Evolutionary conservation across 2,113 vertebrate species (phyloP), one percentile per base, ranked within the genome.

Genomic region (Mesembrinibis cayennensis): DNA sequence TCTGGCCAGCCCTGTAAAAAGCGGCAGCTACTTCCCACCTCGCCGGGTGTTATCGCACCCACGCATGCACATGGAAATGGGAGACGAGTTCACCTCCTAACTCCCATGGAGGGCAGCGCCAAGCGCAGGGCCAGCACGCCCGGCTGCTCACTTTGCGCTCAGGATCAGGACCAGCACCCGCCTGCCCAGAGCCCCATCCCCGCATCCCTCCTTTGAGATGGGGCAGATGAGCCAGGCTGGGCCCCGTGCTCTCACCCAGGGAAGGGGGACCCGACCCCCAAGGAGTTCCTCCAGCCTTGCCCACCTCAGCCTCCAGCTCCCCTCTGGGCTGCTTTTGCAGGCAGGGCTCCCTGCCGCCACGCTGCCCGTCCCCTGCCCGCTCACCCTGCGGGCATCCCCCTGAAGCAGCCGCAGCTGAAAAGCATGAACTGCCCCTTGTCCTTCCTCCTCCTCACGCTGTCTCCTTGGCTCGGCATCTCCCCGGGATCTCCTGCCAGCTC

Each of bases 21-120:
- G 92, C 84, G 30, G 96, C 93, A 85, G 92, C 87, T 49, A 3
- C 84, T 96, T 95, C 69, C 63, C 96, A 95, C 84, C 92, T 94
- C 38, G 2, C 40, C 30, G 38, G 92, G 94, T 93, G 95, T 49
- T n/a, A 89, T 53, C 23, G 5, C 95, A 67, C 93, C 96, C 89
- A 91, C 83, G 23, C 32, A 6, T 1, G 16, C 61, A 26, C 95
- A 70, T 44, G 72, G 92, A 25, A 27, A 55, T 0, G 53, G 76
- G 58, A 88, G 91, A 44, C 6, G 15, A 47, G 66, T 19, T 94
- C 92, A 93, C 67, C 94, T 61, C 85, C 81, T 5, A 18, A 9
- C 63, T 77, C 44, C 63, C 59, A 1, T 2, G 78, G 49, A 15
- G 2, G 1, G 15, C 72, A 2, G 52, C 12, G 10, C 79, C 91